Conservation (phyloP, 2,888 invertebrate species). For the Apamea crenata region DNA sequence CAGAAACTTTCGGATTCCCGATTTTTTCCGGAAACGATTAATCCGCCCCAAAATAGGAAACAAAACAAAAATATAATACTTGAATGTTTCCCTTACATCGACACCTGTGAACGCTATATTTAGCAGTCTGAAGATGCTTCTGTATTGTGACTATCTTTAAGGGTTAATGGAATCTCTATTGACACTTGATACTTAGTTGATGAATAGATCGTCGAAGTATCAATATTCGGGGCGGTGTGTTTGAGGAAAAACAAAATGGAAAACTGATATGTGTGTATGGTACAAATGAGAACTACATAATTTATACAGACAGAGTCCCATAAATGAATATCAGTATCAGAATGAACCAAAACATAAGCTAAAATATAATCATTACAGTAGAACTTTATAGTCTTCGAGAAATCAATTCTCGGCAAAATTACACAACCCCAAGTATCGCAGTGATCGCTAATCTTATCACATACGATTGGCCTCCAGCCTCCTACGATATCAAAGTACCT, state of each 20-base stretch:
- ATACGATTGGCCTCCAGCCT: conserved; percentile 31
- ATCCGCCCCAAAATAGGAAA: background rate
- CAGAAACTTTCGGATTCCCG: background rate
- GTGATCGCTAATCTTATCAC: conserved; percentile 34
- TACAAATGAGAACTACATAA: background rate
- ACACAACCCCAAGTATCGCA: conserved; percentile 9
- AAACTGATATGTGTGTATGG: background rate
- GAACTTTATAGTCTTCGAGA: background rate
- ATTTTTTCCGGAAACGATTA: background rate
- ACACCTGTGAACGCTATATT: background rate
- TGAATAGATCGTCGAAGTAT: conserved; percentile 15
- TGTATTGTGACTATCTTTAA: conserved; percentile 8
- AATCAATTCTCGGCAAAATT: conserved; percentile 8
- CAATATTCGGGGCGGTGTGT: background rate
- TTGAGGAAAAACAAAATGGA: background rate
- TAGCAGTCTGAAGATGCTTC: background rate
- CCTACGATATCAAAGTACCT: conserved; percentile 30
- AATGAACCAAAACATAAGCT: background rate
- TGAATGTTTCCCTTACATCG: background rate
- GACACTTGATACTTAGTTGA: background rate
- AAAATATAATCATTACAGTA: conserved; percentile 1
- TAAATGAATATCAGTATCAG: background rate
- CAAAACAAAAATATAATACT: background rate
- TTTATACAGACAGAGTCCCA: background rate
- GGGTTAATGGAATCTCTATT: conserved; percentile 20